A percentile compares a stretch with the other conserved stretches of the same genome.
These are phyloP conservation scores for Periparus ater DNA, from an alignment of 2,797 vertebrate genomes.

Conservation along the genomic window DNA sequence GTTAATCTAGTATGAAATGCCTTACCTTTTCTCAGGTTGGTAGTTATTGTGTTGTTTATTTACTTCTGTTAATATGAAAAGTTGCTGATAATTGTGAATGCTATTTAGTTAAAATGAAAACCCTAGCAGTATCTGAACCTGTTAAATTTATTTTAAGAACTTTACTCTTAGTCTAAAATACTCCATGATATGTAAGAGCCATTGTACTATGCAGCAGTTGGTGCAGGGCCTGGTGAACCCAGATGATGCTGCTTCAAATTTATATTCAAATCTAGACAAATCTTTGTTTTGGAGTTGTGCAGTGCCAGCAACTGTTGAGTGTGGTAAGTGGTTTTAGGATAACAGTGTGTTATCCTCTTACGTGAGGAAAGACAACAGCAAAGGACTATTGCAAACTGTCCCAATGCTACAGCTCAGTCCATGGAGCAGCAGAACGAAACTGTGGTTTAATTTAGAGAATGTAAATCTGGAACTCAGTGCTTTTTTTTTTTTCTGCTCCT, in stretches of 20 bases:
- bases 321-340: not conserved
- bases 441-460: not conserved
- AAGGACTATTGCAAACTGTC: not conserved
- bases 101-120: not conserved
- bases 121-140: not conserved
- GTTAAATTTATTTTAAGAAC: not conserved
- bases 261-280: not conserved
- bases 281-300: rapidly evolving
- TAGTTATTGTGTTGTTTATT: not conserved
- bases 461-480: not conserved
- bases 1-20: not conserved
- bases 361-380: not conserved
- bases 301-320: not conserved
- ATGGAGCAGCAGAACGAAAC: not conserved
- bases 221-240: not conserved
- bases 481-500: not conserved
- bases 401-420: not conserved
- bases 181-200: rapidly evolving
- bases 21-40: not conserved
- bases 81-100: not conserved
- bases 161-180: not conserved
- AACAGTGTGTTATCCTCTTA: not conserved
- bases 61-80: not conserved
- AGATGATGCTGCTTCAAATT: not conserved
- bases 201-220: not conserved